A percentile compares a stretch with the other conserved stretches of the same genome.
Evolutionary conservation across 1,140 invertebrate genomes (phyloP).

Genomic region (Popillia japonica): DNA sequence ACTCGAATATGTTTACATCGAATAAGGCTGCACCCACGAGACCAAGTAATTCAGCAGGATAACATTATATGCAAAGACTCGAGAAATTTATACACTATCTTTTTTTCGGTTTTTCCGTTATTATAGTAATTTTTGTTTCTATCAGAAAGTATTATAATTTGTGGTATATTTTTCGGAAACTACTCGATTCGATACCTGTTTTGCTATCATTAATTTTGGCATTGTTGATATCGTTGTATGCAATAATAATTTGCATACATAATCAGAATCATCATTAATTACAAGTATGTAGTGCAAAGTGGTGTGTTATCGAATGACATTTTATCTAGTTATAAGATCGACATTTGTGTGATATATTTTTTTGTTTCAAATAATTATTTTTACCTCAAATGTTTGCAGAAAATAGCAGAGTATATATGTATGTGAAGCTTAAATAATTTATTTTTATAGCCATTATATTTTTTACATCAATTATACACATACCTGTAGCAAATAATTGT

Average conservation of each 20-base stretch:
- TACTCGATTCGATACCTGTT: neutral
- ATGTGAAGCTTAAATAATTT: constrained; percentile 24
- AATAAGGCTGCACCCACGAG: constrained; percentile 56
- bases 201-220: constrained; percentile 1
- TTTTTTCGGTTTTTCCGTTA: neutral
- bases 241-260: neutral
- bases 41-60: constrained; percentile 57
- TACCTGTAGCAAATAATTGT: neutral
- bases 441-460: constrained; percentile 33
- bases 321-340: constrained; percentile 8
- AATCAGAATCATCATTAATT: neutral
- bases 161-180: neutral
- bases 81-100: neutral
- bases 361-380: neutral
- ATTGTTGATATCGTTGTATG: neutral
- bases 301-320: neutral
- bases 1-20: constrained; percentile 55
- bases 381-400: constrained; percentile 9
- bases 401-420: neutral
- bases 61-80: constrained; percentile 30
- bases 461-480: constrained; percentile 15
- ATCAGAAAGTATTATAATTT: constrained; percentile 12
- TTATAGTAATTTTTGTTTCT: neutral
- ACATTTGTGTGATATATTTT: neutral
- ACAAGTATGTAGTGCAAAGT: neutral